These are phyloP conservation scores for Acestrorhynchus altus DNA, from an alignment of 2,797 vertebrate species.

Conservation along the genomic window DNA sequence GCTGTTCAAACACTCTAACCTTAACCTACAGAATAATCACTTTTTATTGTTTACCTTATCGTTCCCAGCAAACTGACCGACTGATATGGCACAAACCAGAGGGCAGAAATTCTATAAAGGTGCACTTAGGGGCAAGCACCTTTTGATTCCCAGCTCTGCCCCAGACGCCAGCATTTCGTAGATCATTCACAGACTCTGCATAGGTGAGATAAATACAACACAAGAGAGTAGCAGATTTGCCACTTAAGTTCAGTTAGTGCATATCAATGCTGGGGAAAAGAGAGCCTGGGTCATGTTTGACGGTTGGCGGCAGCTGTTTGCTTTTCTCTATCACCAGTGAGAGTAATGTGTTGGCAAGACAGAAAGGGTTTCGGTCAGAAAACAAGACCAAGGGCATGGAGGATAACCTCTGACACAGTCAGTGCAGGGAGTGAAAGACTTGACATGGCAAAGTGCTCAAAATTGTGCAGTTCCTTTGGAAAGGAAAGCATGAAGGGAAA, in stretches of 20 bases:
- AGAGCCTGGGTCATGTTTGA: slow-evolving; percentile 77
- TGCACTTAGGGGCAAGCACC: slow-evolving; percentile 73
- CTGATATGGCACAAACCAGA: slow-evolving; percentile 50
- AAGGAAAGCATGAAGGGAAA: slow-evolving; percentile 10
- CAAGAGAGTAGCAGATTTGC: slow-evolving; percentile 79
- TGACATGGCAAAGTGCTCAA: slow-evolving; percentile 43
- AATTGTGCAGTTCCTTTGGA: slow-evolving; percentile 43
- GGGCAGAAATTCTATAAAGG: slow-evolving; percentile 44
- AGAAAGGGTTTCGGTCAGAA: slow-evolving; percentile 75
- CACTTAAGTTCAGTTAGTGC: slow-evolving; percentile 76
- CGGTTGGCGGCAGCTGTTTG: slow-evolving; percentile 75
- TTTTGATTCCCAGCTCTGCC: slow-evolving; percentile 68
- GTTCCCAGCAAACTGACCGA: slow-evolving; percentile 42
- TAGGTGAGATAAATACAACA: slow-evolving; percentile 79
- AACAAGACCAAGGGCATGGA: slow-evolving; percentile 71
- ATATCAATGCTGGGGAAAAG: slow-evolving; percentile 74
- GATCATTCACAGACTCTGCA: slow-evolving; percentile 80
- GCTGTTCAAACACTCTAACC: slow-evolving; percentile 44
- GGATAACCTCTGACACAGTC: slow-evolving; percentile 79
- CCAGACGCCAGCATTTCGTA: slow-evolving; percentile 73
- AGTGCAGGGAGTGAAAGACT: slow-evolving; percentile 58
- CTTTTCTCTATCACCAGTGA: slow-evolving; percentile 77
- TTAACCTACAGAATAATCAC: slow-evolving; percentile 42
- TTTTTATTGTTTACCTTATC: slow-evolving; percentile 57
- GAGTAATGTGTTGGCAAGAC: slow-evolving; percentile 83